Conservation (phyloP, 2,888 invertebrate species). For the Cerastis leucographa region DNA sequence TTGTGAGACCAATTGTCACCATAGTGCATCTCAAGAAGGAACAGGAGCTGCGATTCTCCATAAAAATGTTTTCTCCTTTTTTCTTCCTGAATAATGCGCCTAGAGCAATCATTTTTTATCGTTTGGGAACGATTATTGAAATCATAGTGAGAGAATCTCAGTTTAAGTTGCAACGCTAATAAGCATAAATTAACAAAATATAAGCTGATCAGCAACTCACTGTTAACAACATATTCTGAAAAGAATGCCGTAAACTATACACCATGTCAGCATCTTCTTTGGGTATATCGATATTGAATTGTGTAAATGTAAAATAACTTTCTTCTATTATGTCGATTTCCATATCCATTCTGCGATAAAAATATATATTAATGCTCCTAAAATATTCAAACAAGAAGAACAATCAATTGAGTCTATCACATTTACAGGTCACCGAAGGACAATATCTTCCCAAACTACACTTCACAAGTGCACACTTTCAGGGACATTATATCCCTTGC, state of each 20-base stretch:
- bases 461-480: background rate
- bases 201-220: conserved; percentile 84
- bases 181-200: too few relatives aligned
- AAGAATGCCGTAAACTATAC: conserved; percentile 94
- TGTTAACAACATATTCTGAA: conserved; percentile 93
- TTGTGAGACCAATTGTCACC: background rate
- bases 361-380: background rate
- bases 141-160: background rate
- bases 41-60: too few relatives aligned
- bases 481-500: background rate
- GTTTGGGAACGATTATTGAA: background rate
- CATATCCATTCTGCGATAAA: conserved; percentile 92
- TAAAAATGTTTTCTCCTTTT: too few relatives aligned
- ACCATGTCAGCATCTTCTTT: conserved; percentile 95
- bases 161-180: background rate
- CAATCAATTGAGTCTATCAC: background rate
- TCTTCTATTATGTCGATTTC: conserved; percentile 94
- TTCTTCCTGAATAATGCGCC: too few relatives aligned
- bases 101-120: too few relatives aligned
- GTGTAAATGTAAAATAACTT: conserved; percentile 93
- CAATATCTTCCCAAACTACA: background rate
- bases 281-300: conserved; percentile 92
- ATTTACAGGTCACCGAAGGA: background rate
- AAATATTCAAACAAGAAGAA: background rate
- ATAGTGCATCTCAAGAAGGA: too few relatives aligned